Base-by-base conservation (phyloP, 2,888 invertebrate genomes). In the Schrankia costaestrigalis region DNA sequence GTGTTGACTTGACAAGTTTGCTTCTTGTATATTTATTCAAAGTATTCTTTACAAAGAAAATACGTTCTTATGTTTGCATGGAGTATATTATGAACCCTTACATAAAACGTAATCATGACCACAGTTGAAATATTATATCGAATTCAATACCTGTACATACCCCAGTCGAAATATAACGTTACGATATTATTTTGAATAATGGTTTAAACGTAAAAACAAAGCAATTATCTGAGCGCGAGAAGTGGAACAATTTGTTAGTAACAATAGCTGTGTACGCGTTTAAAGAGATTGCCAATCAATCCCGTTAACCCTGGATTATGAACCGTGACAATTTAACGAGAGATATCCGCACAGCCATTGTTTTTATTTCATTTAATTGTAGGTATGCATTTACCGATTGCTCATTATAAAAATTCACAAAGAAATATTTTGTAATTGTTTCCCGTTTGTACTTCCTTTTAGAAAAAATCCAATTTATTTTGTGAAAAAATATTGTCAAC, bases 261-360 rank as follows among this genome's bases (percentile, higher is more conserved):
- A 56, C 47, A 46, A 57, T 50, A 43, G 41, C 46, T 41, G 40
- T 56, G 36, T 33, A 46, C 54, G 31, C 44, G 46, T 42, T 46
- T 56, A 56, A 55, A 50, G 41, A 50, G 49, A 48, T 46, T 48
- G 46, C 56, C 52, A 61, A 63, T 54, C 56, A 57, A 57, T 60
- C 41, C 56, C 43, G 50, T 47, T 46, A 50, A 42, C 51, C 52
- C 47, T 47, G 45, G 55, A 62, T 59, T 62, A 60, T 50, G 46
- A 50, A 58, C 58, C 73, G 71, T 70, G 66, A 67, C 54, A 60
- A 63, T 73, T 71, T 76, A 76, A 76, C 68, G 67, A 76, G 67
- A 42, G 42, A 41, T 45, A 50, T 54, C 42, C 46, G 38, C 39
- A 28, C 25, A 25, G 14, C 34, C 26, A 37, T 44, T 56, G 44